Conservation (phyloP, 2,888 invertebrate species). For the Crioceris asparagi region DNA sequence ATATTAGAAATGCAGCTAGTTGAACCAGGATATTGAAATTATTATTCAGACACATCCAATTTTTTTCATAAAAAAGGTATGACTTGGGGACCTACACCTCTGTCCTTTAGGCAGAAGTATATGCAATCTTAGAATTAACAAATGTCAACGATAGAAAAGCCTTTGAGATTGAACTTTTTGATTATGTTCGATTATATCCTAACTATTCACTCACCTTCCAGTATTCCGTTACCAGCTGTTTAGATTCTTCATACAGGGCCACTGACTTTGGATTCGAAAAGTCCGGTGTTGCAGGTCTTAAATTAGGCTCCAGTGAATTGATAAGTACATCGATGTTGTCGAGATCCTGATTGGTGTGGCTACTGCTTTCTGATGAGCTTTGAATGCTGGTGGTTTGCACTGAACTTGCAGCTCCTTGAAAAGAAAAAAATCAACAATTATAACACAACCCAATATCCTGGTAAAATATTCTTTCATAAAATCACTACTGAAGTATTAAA, state of each 20-base stretch:
- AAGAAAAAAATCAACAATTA: background rate
- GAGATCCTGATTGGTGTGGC: constrained; percentile 15
- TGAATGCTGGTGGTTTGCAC: constrained; percentile 28
- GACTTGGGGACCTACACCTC: no score
- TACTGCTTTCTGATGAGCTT: constrained; percentile 11
- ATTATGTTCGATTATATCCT: no score
- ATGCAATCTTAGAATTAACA: no score
- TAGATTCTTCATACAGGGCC: constrained; percentile 80
- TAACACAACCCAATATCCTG: background rate
- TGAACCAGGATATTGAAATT: no score
- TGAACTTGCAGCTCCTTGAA: constrained; percentile 16
- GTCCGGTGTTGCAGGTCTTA: constrained; percentile 78
- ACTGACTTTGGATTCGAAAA: constrained; percentile 65
- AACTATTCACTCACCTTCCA: constrained; percentile 57
- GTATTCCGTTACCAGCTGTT: constrained; percentile 78
- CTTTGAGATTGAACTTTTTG: no score
- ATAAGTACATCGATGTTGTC: constrained; percentile 57
- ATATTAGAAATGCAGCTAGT: no score
- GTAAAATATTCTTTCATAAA: constrained; percentile 1
- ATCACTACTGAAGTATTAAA: no score
- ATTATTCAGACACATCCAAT: no score
- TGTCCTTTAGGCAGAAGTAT: no score
- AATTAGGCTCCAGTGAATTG: constrained; percentile 68
- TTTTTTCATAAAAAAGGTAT: no score
- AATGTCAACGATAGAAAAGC: no score